Conservation (phyloP, 2,797 vertebrate species). For the Gymnopithys bicolor region DNA sequence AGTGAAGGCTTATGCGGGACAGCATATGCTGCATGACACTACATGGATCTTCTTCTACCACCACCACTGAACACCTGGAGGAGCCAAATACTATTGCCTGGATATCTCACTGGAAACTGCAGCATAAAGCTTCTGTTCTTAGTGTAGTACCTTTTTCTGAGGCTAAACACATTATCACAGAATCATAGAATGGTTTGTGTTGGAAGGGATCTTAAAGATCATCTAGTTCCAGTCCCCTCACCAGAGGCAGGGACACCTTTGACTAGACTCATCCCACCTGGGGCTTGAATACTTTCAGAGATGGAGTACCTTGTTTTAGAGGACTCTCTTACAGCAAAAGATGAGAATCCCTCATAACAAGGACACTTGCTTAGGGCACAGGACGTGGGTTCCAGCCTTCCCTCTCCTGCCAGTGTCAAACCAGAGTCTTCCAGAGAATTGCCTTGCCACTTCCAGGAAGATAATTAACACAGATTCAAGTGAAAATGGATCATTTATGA, state of each 20-base stretch:
- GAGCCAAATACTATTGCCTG: not conserved
- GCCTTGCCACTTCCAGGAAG: not conserved
- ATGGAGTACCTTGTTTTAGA: not conserved
- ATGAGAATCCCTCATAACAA: not conserved
- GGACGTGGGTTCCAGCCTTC: not conserved
- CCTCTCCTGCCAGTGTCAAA: not conserved
- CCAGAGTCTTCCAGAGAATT: not conserved
- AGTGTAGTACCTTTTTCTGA: not conserved
- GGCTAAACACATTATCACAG: not conserved
- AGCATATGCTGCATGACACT: rapidly evolving
- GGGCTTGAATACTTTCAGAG: not conserved
- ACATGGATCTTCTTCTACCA: not conserved
- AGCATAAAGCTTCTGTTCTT: not conserved
- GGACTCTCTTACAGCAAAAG: not conserved
- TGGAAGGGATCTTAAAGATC: not conserved
- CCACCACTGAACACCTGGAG: not conserved
- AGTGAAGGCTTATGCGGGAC: not conserved
- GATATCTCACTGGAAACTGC: not conserved
- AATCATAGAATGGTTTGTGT: not conserved
- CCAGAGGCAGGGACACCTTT: not conserved
- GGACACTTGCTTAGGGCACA: not conserved
- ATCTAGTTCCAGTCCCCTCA: not conserved
- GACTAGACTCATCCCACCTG: not conserved
- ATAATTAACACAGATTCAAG: not conserved
- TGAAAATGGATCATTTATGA: not conserved